Evolutionary conservation across 35 echinoderm and acorn worm species (phyloP).

Genomic region (Apostichopus californicus): DNA sequence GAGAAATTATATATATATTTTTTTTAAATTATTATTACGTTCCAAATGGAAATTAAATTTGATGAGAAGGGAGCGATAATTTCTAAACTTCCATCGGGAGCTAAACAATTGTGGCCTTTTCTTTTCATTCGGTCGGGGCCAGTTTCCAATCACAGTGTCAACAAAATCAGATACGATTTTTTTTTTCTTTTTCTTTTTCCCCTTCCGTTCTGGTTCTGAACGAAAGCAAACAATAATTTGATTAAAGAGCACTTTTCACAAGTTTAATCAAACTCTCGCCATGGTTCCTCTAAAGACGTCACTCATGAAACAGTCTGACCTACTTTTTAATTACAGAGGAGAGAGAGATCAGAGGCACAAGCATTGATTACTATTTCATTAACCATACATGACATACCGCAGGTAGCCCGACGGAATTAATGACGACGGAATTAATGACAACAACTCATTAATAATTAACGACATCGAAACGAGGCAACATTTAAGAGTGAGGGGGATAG

Average conservation of each 20-base stretch:
- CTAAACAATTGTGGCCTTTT: neutral
- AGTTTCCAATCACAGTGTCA: neutral
- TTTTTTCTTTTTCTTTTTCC: neutral
- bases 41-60: neutral
- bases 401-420: neutral
- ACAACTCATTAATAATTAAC: too few relatives aligned
- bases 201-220: neutral
- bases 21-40: neutral
- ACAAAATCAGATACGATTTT: neutral
- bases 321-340: neutral
- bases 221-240: constrained; percentile 10
- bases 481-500: too few relatives aligned
- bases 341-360: neutral
- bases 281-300: neutral
- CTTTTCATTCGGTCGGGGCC: neutral
- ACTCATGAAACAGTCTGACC: neutral
- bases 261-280: neutral
- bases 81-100: neutral
- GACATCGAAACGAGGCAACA: too few relatives aligned
- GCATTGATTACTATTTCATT: constrained; percentile 1
- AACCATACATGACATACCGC: neutral
- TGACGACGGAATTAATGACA: too few relatives aligned
- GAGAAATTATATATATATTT: neutral
- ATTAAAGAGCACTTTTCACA: constrained; percentile 12
- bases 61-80: neutral